Base-by-base conservation (phyloP, 1,140 invertebrate genomes). In the Nymphalis io region DNA sequence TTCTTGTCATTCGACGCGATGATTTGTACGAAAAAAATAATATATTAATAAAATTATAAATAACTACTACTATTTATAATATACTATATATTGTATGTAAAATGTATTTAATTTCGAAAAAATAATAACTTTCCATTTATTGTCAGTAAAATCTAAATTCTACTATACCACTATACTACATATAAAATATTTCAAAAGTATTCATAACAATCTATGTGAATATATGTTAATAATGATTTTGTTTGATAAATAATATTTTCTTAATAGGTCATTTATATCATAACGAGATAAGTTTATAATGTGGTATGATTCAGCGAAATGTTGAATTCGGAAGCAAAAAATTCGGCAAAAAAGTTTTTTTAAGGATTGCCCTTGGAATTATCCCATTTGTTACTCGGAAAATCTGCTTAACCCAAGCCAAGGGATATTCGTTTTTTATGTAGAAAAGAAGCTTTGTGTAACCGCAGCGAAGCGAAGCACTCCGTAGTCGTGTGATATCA, bases 351-450 rank as follows among this genome's bases (percentile, higher is more conserved):
- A 48, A 69, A n/a, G 8, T n/a, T 10, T 44, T 72, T 72, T 70
- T 66, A 70, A 70, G 62, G 48, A 48, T 70, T 42, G 68, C 60
- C 69, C 57, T 57, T 67, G 68, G 51, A 72, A 75, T 74, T 62
- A 66, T 48, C 60, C 61, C 73, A 75, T 78, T 78, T 72, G 61
- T 78, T 72, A 68, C 67, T 68, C 68, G 60, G 66, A 70, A 72
- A 78, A 78, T 77, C 69, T 72, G 69, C 68, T 73, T 63, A 73
- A 55, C 57, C 68, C 21, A 55, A 53, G 55, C 60, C 39, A 62
- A 33, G 20, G 57, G 23, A 57, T 58, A 27, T 58, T 46, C 21
- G 20, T 44, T 61, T 55, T 61, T 55, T 68, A 38, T 46, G 21
- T 38, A 27, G 12, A 61, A 62, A 68, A 68, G 5, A 44, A 46